Conservation (phyloP, 1,140 invertebrate species). For the Scaptomyza pallida region DNA sequence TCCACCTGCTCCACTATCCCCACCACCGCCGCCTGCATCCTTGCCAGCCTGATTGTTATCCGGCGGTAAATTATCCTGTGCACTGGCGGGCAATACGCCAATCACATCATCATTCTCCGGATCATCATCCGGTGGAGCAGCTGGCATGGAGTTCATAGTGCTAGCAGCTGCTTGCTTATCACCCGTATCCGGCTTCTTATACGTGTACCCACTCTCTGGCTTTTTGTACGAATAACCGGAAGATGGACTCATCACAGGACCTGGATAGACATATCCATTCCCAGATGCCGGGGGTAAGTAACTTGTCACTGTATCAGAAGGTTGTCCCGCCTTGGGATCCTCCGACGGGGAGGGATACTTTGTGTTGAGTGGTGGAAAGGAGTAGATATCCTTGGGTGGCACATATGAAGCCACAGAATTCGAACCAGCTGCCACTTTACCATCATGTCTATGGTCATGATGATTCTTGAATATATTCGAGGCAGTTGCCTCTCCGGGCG, state of each 20-base stretch:
- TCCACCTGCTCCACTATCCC: too few species aligned
- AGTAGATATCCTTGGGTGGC: conserved; percentile 64
- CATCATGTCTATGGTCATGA: conserved; percentile 46
- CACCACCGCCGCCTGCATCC: conserved; percentile 33
- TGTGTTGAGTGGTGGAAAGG: conserved; percentile 75
- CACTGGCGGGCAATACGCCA: conserved; percentile 75
- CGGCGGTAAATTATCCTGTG: conserved; percentile 58
- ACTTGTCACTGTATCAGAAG: conserved; percentile 60
- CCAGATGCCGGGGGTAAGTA: conserved; percentile 79
- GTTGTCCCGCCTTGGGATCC: conserved; percentile 60
- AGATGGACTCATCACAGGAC: conserved; percentile 37
- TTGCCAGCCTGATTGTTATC: conserved; percentile 46
- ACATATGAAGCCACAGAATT: conserved; percentile 61
- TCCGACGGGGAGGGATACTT: conserved; percentile 69
- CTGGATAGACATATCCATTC: conserved; percentile 53
- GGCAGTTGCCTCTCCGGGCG: conserved; percentile 72
- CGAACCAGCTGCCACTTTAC: conserved; percentile 58
- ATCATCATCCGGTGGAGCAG: conserved; percentile 50
- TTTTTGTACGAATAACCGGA: conserved; percentile 59
- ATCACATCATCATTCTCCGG: conserved; percentile 65
- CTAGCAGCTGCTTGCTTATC: conserved; percentile 62
- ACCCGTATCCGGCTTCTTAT: conserved; percentile 38
- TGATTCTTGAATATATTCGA: conserved; percentile 59
- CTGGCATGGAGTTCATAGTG: conserved; percentile 28
- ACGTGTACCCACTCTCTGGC: conserved; percentile 42